Base-by-base conservation (phyloP, 1,140 invertebrate species). In the Pogonognathellus flavescens region DNA sequence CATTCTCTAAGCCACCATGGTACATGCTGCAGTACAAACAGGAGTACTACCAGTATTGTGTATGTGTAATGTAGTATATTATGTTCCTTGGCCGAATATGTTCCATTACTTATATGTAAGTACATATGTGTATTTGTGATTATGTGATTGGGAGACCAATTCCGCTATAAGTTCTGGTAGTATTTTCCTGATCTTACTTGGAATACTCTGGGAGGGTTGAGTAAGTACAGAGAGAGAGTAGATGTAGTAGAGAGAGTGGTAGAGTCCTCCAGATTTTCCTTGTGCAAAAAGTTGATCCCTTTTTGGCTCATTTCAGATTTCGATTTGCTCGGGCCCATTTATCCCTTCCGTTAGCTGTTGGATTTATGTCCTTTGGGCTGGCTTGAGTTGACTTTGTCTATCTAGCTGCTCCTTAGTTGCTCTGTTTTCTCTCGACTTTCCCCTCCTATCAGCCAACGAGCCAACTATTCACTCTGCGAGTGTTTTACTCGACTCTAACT, bases 271-370 rank as follows among this genome's bases (percentile, higher is more conserved):
- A 66, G 25, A 25, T 41, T 57, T 57, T 76, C 41, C 31, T n/a
- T 16, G 14, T 76, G 41, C 41, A 76, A 76, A 76, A 76, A 76
- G 14, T 76, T 76, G 70, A 76, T 76, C 70, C 70, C 70, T 76
- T 76, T 76, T 76, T 76, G 70, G 70, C 70, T 76, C 70, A 76
- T 76, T 76, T 76, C 70, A 76, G 70, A 76, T 76, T 76, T 76
- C 70, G 70, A 76, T 76, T 76, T 76, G 25, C 70, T 76, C 70
- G 70, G 70, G 70, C 70, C 70, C 70, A 76, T 76, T 76, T 76
- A 76, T 76, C 70, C 70, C 70, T 76, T 76, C 70, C 70, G 70
- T 76, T 76, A 76, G 70, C 70, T 76, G 70, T 76, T 76, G 70
- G 70, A 76, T 76, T 76, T 76, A 76, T 76, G 70, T 76, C 16